Evolutionary conservation across 1,140 invertebrate species (phyloP), one percentile per base, ranked within the genome.

Genomic region (Trichomalopsis sarcophagae): DNA sequence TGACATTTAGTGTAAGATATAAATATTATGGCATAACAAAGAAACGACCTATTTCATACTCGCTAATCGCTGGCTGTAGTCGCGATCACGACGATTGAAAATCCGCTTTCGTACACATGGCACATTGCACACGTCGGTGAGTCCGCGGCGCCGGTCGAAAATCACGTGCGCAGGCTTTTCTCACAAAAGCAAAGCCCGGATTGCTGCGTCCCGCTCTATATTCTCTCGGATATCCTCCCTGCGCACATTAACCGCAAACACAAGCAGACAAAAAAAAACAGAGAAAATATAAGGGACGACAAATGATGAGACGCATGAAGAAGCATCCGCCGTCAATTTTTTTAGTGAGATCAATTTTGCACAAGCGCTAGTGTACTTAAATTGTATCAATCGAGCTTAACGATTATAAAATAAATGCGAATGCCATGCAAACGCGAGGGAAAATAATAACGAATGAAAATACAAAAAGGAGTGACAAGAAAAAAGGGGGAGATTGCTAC

Each of bases 1-100:
- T 71, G 84, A 88, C n/a, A 47, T 87, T 87, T 88, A 89, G 79
- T 87, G 82, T 90, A 89, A 89, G 86, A 88, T 88, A 87, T 73
- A 87, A 66, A 62, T 77, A 77, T 7, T 77, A 50, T 77, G 75
- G 80, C 87, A 87, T 87, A 87, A 87, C 87, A 71, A 33, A 77
- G 11, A 77, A 71, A 86, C 82, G 86, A 90, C 84, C 87, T 89
- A 90, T 87, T 88, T 89, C 88, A 79, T 89, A 88, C 81, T 88
- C 86, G 87, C 87, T 88, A 88, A 88, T 80, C 83, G 84, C 77
- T 84, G 82, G 66, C 68, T 50, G 71, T 83, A 86, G 86, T 87
- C 84, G 84, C 78, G 87, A 89, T 89, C 87, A 89, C 84, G 88
- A 87, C 87, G 83, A 82, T 74, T 50, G 73, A 85, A 68, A 86